Conservation (phyloP, 2,888 invertebrate species). For the Hymenopus coronatus region DNA sequence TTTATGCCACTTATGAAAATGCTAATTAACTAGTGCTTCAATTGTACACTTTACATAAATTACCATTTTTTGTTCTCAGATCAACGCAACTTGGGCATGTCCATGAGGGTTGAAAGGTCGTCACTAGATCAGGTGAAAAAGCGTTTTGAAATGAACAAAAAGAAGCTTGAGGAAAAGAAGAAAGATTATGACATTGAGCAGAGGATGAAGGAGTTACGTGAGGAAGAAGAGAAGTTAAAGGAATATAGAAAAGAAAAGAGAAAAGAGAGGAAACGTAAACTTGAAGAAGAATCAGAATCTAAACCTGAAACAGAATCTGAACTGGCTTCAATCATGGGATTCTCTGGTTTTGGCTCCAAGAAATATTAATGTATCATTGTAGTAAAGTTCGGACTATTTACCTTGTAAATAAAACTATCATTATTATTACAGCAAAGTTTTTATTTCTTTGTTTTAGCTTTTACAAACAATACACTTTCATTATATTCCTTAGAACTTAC, state of each 20-base stretch:
- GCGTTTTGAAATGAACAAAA: constrained; percentile 88
- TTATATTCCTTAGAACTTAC: not conserved
- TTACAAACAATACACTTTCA: not conserved
- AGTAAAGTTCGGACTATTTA: not conserved
- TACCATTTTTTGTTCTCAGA: constrained; percentile 54
- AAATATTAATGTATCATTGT: constrained; percentile 47
- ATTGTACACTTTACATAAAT: too few species aligned
- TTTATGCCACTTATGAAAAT: too few species aligned
- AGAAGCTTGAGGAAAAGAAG: constrained; percentile 91
- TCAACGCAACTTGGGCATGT: constrained; percentile 98
- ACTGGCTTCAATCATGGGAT: constrained; percentile 91
- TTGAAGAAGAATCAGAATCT: constrained; percentile 59
- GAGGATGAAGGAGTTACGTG: constrained; percentile 85
- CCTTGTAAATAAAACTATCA: not conserved
- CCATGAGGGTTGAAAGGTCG: constrained; percentile 95
- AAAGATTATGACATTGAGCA: constrained; percentile 94
- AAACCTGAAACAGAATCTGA: constrained; percentile 56
- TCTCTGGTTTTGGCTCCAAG: constrained; percentile 88
- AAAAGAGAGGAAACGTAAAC: constrained; percentile 83
- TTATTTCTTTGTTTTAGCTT: not conserved
- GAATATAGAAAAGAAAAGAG: constrained; percentile 84
- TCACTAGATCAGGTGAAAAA: constrained; percentile 91
- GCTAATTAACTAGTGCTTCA: too few species aligned
- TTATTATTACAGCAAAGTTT: not conserved
- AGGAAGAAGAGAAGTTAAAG: constrained; percentile 93